Percentiles rank a stretch among this genome's conserved stretches.
phyloP scores from a whole-genome alignment of 1,140 invertebrate species.

The Octopus bimaculoides region DNA sequence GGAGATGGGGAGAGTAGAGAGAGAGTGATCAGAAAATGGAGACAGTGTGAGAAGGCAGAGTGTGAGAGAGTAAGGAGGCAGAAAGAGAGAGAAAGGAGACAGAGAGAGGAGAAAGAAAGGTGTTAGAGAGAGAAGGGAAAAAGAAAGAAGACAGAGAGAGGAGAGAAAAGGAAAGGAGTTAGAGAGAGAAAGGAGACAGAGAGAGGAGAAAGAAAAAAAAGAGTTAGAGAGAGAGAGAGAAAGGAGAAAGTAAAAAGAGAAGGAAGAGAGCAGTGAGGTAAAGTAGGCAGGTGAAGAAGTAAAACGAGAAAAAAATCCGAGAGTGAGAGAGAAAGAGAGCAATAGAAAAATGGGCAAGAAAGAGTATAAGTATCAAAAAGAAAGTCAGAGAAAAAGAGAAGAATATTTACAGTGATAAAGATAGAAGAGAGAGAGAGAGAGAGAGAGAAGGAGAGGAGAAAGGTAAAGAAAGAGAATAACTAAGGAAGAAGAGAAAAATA shows the following conservation, averaged over 20 bases:
- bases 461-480: not conserved
- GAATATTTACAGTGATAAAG: not conserved
- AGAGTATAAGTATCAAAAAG: not conserved
- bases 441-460: constrained; percentile 11
- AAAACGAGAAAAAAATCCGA: not conserved
- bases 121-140: not conserved
- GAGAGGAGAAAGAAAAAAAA: not conserved
- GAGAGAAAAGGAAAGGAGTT: not conserved
- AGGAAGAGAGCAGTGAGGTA: not conserved
- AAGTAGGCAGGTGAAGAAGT: not conserved
- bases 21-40: not conserved
- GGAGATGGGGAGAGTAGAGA: not conserved
- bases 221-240: not conserved
- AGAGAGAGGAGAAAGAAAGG: constrained; percentile 13
- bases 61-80: not conserved
- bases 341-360: not conserved
- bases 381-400: not conserved
- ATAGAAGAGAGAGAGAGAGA: constrained; percentile 8
- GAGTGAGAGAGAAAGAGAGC: constrained; percentile 1
- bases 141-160: not conserved
- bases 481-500: constrained; percentile 15
- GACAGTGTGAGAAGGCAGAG: not conserved
- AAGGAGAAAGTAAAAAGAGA: not conserved
- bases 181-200: no score
- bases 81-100: constrained; percentile 14